Conservation (phyloP, 2,888 invertebrate species). For the Nephrotoma appendiculata region DNA sequence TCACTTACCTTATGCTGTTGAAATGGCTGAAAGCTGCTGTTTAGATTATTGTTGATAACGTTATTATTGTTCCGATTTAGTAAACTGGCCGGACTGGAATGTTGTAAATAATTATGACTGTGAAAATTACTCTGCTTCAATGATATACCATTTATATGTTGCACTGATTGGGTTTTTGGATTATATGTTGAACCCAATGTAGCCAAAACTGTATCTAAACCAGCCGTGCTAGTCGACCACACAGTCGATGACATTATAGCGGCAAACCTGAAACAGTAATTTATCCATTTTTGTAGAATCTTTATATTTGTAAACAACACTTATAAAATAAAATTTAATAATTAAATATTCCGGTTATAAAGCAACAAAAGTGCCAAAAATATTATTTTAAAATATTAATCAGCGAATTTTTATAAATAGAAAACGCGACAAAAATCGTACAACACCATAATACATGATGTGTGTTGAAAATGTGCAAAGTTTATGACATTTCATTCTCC, state of each 20-base stretch:
- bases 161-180: conserved; percentile 1
- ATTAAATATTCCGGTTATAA: background rate
- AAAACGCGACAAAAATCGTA: background rate
- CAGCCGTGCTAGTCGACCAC: conserved; percentile 54
- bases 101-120: background rate
- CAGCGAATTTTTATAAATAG: background rate
- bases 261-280: background rate
- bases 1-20: background rate
- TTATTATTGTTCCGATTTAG: background rate
- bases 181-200: conserved; percentile 14
- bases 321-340: background rate
- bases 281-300: background rate
- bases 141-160: conserved; percentile 10
- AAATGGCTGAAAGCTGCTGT: background rate
- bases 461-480: background rate
- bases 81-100: background rate
- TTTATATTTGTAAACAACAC: background rate
- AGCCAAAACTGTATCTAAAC: conserved; percentile 27
- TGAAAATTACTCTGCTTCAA: conserved; percentile 1
- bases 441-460: background rate
- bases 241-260: conserved; percentile 35
- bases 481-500: background rate
- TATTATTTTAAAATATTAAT: background rate
- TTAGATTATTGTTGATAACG: background rate
- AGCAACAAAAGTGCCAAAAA: background rate